Percentiles rank a stretch among this genome's conserved stretches.
These are phyloP conservation scores for Cotesia congregata DNA, from an alignment of 2,888 invertebrate genomes.

Conservation along the genomic window DNA sequence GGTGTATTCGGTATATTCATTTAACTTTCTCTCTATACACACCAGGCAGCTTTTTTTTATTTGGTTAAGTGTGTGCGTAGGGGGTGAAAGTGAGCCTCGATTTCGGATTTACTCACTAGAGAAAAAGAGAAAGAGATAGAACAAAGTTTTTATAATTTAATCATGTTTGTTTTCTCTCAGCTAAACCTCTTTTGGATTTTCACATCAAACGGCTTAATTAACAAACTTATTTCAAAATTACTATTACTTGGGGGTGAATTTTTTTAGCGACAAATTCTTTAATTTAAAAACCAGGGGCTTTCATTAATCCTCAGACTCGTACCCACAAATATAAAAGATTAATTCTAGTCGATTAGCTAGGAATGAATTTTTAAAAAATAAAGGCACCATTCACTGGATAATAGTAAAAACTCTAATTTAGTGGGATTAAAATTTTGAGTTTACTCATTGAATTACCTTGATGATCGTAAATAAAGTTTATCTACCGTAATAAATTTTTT, in stretches of 20 bases:
- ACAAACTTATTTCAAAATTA: neutral
- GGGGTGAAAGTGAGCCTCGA: neutral
- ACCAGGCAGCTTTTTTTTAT: neutral
- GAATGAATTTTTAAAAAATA: too few species aligned
- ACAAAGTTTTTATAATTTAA: neutral
- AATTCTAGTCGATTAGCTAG: too few species aligned
- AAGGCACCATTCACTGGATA: too few species aligned
- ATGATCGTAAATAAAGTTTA: too few species aligned
- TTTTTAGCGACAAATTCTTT: neutral
- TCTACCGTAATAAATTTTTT: too few species aligned
- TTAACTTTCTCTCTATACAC: neutral
- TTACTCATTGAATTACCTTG: too few species aligned
- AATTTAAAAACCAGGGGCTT: neutral
- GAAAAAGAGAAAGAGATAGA: neutral
- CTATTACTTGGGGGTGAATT: neutral
- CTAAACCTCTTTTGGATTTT: neutral
- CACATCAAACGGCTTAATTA: neutral
- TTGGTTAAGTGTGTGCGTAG: neutral
- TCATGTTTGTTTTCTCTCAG: neutral
- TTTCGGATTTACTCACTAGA: neutral
- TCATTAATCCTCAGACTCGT: too few species aligned
- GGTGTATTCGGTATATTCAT: neutral
- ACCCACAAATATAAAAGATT: too few species aligned
- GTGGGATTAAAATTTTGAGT: too few species aligned
- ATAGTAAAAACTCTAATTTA: too few species aligned